Base-by-base conservation (phyloP, 2,888 invertebrate genomes). In the Ectemnius lituratus region DNA sequence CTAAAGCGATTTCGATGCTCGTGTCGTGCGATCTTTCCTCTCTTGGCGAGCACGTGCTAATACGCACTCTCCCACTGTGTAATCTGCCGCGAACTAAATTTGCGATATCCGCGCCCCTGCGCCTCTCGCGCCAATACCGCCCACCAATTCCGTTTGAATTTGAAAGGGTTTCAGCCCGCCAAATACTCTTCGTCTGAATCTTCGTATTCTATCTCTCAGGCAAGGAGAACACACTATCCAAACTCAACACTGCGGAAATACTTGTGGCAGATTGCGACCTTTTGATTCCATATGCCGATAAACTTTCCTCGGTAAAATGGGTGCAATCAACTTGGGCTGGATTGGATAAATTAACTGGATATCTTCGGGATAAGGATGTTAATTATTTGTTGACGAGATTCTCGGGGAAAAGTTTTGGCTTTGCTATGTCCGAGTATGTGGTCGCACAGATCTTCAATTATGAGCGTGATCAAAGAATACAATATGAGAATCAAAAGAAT, bases 351-450 rank as follows among this genome's bases (percentile, higher is more conserved):
- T 76, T 91, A 13, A 45, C 83, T 8, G 83, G 86, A n/a, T 68
- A 84, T 68, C 76, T 90, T 8, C 75, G 86, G 63, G 59, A 82
- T 16, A 84, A 84, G 45, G 79, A 85, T 62, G 80, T 85, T 4
- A 79, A 89, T 14, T 89, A 88, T 75, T 78, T 78, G 2, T 82
- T 92, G 23, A 91, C 91, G 13, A 86, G 92, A 68, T 92, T 90
- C 79, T 91, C 91, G 16, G 92, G 92, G 23, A 81, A 88, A 28
- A 86, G 88, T 77, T 92, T 92, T 80, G 92, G 92, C 23, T 76
- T 85, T 47, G 87, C 92, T 23, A 93, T 93, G 91, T 89, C 91
- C 0, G 93, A 93, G 84, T 93, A 93, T 81, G 91, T 92, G 2
- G 78, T 93, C 45, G 87, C 91, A 8, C 90, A 91, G 58, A 92